Conservation (phyloP, 2,888 invertebrate genomes). For the Axea sp. region DNA sequence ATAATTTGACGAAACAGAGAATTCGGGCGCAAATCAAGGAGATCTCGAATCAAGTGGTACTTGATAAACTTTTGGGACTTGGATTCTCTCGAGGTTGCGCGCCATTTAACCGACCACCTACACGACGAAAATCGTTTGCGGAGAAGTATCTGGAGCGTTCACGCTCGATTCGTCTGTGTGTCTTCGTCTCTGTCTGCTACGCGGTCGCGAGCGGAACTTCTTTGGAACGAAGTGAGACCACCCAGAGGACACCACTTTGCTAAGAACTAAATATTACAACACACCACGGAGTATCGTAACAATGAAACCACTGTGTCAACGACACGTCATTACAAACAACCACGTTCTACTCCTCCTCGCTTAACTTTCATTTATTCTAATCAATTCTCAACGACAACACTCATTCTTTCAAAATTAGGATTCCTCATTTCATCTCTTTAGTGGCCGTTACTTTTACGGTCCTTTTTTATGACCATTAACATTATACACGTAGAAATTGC, state of each 20-base stretch:
- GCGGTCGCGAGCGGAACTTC: neutral
- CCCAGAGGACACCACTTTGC: conserved; percentile 45
- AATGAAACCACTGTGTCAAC: conserved; percentile 41
- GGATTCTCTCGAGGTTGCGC: conserved; percentile 27
- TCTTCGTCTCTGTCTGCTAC: neutral
- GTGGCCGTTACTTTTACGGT: neutral
- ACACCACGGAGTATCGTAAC: conserved; percentile 34
- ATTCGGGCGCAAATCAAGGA: conserved; percentile 51
- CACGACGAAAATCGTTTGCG: conserved; percentile 22
- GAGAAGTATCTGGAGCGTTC: conserved; percentile 18
- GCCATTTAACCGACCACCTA: conserved; percentile 41
- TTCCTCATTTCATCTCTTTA: conserved; percentile 6
- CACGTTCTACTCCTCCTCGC: conserved; percentile 8
- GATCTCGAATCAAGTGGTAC: conserved; percentile 50
- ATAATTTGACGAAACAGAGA: conserved; percentile 25
- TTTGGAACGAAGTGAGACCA: conserved; percentile 27
- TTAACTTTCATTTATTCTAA: conserved; percentile 38
- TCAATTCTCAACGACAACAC: conserved; percentile 22
- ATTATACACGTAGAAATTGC: neutral
- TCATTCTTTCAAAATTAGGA: conserved; percentile 22
- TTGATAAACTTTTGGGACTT: conserved; percentile 50
- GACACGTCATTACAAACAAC: conserved; percentile 43
- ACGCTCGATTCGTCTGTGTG: neutral
- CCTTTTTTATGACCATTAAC: neutral
- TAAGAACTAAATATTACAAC: conserved; percentile 35